These are phyloP conservation scores for Camponotus vicinus DNA, from an alignment of 1,140 invertebrate species.

Conservation along the genomic window DNA sequence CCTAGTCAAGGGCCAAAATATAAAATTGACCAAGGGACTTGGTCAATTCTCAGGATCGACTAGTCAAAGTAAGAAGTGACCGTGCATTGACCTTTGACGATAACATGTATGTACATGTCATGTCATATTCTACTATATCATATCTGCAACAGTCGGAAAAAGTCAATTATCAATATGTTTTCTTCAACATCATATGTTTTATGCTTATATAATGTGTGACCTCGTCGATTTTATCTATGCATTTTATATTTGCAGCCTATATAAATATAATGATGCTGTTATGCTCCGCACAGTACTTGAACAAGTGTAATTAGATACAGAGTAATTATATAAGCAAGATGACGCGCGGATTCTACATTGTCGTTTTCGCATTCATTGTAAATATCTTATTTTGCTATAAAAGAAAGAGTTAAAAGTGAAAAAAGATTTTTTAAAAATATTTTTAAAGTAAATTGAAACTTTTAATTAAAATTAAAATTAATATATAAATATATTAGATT, in stretches of 20 bases:
- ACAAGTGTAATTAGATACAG: background rate
- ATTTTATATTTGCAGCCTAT: background rate
- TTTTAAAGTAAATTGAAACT: background rate
- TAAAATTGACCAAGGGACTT: no score
- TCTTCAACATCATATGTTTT: background rate
- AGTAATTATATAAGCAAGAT: background rate
- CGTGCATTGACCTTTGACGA: no score
- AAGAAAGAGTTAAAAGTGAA: background rate
- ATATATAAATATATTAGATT: background rate
- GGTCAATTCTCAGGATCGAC: no score
- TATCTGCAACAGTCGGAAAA: background rate
- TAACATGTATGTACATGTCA: background rate
- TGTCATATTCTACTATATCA: background rate
- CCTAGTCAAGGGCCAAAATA: no score
- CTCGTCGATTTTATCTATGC: background rate
- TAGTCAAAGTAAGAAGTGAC: no score
- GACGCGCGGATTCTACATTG: background rate
- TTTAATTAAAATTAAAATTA: constrained; percentile 7
- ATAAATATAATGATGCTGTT: constrained; percentile 10
- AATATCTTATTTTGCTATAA: background rate
- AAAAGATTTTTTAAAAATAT: background rate
- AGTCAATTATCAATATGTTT: constrained; percentile 5
- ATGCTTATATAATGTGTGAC: background rate
- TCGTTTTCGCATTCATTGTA: background rate
- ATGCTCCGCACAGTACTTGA: background rate